Conservation (phyloP, 2,888 invertebrate species). For the Liodrosophila aerea region DNA sequence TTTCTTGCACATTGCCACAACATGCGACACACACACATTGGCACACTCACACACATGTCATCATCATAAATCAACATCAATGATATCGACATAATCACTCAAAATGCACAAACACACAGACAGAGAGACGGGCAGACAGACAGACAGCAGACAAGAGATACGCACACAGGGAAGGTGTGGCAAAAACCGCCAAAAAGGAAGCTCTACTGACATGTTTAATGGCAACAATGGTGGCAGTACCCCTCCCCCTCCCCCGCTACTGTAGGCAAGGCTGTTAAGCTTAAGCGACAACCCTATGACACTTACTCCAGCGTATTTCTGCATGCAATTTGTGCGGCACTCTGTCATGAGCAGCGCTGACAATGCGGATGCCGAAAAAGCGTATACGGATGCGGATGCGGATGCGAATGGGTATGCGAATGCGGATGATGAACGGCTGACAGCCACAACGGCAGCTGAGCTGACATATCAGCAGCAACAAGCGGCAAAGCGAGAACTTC, state of each 20-base stretch:
- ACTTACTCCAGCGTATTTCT: conserved; percentile 63
- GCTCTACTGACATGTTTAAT: conserved; percentile 70
- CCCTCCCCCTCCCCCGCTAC: neutral
- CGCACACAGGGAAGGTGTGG: neutral
- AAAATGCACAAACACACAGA: conserved; percentile 50
- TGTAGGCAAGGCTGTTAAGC: conserved; percentile 15
- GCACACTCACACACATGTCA: conserved; percentile 46
- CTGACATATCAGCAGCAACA: conserved; percentile 36
- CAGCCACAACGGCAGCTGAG: conserved; percentile 44
- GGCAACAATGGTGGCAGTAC: conserved; percentile 53
- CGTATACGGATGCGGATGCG: conserved; percentile 12
- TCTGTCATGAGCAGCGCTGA: conserved; percentile 47
- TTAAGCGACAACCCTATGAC: conserved; percentile 62
- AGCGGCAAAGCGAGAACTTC: conserved; percentile 20
- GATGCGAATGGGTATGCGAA: conserved; percentile 25
- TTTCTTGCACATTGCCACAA: too few relatives aligned
- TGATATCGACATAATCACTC: conserved; percentile 77
- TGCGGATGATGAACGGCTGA: conserved; percentile 70
- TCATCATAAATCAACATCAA: conserved; percentile 77
- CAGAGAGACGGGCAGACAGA: conserved; percentile 13
- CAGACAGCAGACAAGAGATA: too few relatives aligned
- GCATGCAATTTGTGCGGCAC: conserved; percentile 68
- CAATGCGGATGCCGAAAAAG: conserved; percentile 32
- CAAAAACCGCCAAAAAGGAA: conserved; percentile 53
- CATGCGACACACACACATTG: conserved; percentile 18